Percentiles rank a stretch among this genome's conserved stretches.
Conservation (phyloP, 1,140 invertebrate genomes). For the Pseudomyrmex pallidus region DNA sequence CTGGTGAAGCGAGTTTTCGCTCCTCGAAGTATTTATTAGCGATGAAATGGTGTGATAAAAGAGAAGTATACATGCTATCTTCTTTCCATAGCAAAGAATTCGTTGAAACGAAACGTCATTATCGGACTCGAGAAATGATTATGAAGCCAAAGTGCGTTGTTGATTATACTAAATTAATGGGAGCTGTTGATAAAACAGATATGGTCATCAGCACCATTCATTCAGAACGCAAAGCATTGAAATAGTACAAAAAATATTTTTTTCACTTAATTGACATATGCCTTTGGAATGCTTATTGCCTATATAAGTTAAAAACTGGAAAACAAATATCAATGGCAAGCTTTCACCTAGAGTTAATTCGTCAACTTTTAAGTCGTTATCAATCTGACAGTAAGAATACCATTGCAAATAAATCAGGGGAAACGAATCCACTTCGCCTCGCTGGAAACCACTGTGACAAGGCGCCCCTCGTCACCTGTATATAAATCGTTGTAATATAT, state of each 20-base stretch:
- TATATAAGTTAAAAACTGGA: slow-evolving; percentile 32
- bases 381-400: slow-evolving; percentile 35
- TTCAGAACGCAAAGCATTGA: slow-evolving; percentile 75
- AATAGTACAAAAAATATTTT: slow-evolving; percentile 80
- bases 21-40: slow-evolving; percentile 66
- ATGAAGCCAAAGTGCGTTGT: slow-evolving; percentile 78
- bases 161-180: slow-evolving; percentile 81
- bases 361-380: slow-evolving; percentile 46
- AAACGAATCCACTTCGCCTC: too few species aligned
- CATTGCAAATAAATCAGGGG: background rate
- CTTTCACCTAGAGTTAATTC: slow-evolving; percentile 59
- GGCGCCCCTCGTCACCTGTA: too few species aligned
- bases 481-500: too few species aligned
- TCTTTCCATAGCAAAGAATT: slow-evolving; percentile 11
- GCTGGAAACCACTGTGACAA: too few species aligned
- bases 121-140: slow-evolving; percentile 37
- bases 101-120: slow-evolving; percentile 43
- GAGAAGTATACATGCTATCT: slow-evolving; percentile 56
- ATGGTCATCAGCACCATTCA: slow-evolving; percentile 76
- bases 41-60: slow-evolving; percentile 65
- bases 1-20: slow-evolving; percentile 63
- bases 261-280: slow-evolving; percentile 67
- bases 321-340: slow-evolving; percentile 1
- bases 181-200: slow-evolving; percentile 77
- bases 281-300: slow-evolving; percentile 58